Conservation (phyloP, 2,888 invertebrate genomes). For the Lymantria dispar region DNA sequence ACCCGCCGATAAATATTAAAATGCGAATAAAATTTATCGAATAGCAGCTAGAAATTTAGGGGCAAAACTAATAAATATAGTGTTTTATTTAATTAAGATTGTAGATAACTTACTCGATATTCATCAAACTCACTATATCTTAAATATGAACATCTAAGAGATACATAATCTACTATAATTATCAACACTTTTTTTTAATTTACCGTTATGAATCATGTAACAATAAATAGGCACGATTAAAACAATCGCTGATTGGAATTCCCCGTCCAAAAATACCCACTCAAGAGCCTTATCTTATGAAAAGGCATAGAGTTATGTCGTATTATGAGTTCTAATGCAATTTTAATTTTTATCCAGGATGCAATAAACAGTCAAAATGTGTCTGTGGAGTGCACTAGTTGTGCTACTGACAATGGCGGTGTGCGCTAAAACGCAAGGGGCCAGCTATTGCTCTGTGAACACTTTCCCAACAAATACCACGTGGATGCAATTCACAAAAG, state of each 20-base stretch:
- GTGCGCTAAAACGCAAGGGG: slow-evolving; percentile 44
- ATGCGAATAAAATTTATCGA: too few species aligned
- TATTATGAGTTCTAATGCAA: not conserved
- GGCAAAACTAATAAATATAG: too few species aligned
- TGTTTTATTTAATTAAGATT: too few species aligned
- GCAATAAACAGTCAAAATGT: slow-evolving; percentile 48
- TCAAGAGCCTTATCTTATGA: not conserved
- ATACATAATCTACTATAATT: too few species aligned
- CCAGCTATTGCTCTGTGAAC: slow-evolving; percentile 83
- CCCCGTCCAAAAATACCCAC: not conserved
- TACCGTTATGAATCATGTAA: not conserved
- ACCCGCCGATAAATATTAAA: too few species aligned
- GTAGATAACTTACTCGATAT: too few species aligned
- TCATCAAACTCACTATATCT: too few species aligned
- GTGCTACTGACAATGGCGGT: slow-evolving; percentile 48
- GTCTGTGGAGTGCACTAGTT: slow-evolving; percentile 38
- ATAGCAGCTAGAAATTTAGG: too few species aligned
- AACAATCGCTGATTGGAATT: not conserved
- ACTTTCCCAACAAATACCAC: slow-evolving; percentile 81
- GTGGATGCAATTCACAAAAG: slow-evolving; percentile 89
- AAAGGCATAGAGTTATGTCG: not conserved
- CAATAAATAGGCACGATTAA: too few species aligned
- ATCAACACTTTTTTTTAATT: not conserved
- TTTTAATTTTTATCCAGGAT: slow-evolving; percentile 38
- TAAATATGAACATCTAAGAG: too few species aligned